Base-by-base conservation (phyloP, 2,888 invertebrate genomes). In the Daptonema setosum region DNA sequence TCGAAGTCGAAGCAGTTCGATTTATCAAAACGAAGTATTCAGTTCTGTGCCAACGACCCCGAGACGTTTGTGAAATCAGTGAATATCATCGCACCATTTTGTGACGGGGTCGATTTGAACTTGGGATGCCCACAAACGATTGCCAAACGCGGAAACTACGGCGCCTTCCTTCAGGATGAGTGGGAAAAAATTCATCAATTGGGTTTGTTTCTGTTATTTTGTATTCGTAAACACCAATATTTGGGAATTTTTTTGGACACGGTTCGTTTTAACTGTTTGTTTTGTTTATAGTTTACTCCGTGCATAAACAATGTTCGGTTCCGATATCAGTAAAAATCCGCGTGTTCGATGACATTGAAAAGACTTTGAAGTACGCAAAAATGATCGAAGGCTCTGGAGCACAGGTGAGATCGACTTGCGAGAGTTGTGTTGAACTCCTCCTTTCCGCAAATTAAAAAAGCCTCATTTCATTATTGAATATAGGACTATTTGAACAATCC, bases 1-100 rank as follows among this genome's bases (percentile, higher is more conserved):
- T n/a, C n/a, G n/a, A n/a, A n/a, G n/a, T n/a, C n/a, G 35, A 35
- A 35, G 35, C 35, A 35, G 17, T 35, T 35, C 17, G 8, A 8
- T 11, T 11, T 35, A 11, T 35, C 17, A 11, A 17, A 35, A 35
- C 17, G 35, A 17, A 14, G 63, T 63, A 74, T 71, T 56, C 73
- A 93, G 86, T 97, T 97, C 75, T 97, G 95, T 75, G 91, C 91
- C 3, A 95, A 97, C 73, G 85, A 93, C 72, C 83, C 93, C 20
- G 80, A 84, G 60, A 80, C 79, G 29, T 78, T 97, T 70, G 75
- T 88, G 58, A 80, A 84, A 20, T 28, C n/a, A 2, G 22, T 8
- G 14, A 22, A 35, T 8, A 72, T 87, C 50, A 91, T 86, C 5
- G 83, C 87, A 72, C 79, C 80, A 54, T 75, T 81, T 66, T 95